Percentiles rank a stretch among this genome's conserved stretches.
Conservation (phyloP, 1,140 invertebrate genomes). For the Magallana angulata region DNA sequence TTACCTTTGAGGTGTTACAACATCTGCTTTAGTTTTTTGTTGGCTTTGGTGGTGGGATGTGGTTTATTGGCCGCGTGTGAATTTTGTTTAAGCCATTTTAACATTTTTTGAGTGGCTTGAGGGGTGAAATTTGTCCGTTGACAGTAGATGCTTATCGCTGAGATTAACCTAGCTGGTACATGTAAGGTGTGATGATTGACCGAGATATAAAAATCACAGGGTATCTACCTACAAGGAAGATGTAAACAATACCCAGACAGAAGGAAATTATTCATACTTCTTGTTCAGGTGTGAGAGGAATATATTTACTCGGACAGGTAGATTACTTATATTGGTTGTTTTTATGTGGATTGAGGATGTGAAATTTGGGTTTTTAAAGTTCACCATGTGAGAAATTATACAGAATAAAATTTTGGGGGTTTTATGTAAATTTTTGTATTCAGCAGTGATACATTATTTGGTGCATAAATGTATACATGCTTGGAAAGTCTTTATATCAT, state of each 20-base stretch:
- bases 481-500: too few relatives aligned
- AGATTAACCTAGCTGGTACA: too few relatives aligned
- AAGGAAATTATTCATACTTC: too few relatives aligned
- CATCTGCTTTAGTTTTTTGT: background rate
- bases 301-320: background rate
- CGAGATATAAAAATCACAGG: background rate
- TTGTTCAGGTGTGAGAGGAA: background rate
- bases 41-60: background rate
- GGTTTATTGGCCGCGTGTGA: background rate
- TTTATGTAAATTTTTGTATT: too few relatives aligned
- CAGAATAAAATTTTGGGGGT: too few relatives aligned
- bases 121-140: background rate
- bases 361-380: too few relatives aligned
- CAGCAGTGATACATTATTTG: too few relatives aligned
- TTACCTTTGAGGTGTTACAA: background rate
- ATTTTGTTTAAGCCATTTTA: background rate
- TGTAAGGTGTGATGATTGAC: too few relatives aligned
- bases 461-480: too few relatives aligned
- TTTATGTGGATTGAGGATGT: too few relatives aligned
- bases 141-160: too few relatives aligned
- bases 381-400: too few relatives aligned
- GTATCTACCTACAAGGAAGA: background rate
- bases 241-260: background rate
- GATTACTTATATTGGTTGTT: background rate
- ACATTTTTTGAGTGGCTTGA: background rate